Evolutionary conservation across 2,888 invertebrate species (phyloP), one percentile per base, ranked within the genome.

Genomic region (Clusia tigrina): DNA sequence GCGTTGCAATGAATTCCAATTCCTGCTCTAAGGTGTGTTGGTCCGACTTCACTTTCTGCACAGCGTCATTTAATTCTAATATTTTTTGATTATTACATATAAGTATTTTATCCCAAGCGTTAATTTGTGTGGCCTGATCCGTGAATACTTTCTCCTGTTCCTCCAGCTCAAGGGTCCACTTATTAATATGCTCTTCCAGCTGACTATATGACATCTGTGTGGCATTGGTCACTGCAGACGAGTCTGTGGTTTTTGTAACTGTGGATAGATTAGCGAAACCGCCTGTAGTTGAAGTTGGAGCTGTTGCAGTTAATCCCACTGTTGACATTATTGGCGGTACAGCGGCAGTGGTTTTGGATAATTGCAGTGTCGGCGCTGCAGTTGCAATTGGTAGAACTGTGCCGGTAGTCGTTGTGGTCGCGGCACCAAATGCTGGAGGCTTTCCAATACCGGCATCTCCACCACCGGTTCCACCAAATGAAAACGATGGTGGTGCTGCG

Each of bases 11-110:
- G 74, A 97, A 97, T 84, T 98, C 96, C 22, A 98, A 82, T 79
- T 98, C 97, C 68, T 96, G 92, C 74, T 97, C 96, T 51, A 98
- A 82, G 59, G 93, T 91, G 71, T 92, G 90, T 75, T 97, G 96
- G 71, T 96, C 95, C 55, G 90, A 87, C 82, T 95, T 94, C 0
- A 96, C 94, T 59, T 90, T 87, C 78, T 94, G 92, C n/a, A 96
- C 91, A 25, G 93, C 91, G 72, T 91, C 90, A 81, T 95, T 95
- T 15, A 97, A 84, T 69, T 90, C 89, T 0, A 94, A 88, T 69
- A 97, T 95, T 87, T 96, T 96, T 69, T 96, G 95, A 20, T 95
- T 96, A 81, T 97, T 97, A 23, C 90, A 88, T 61, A 96, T 93
- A 1, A 98, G 87, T 46, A 96, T 85, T 68, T 92, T 88, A 80